phyloP scores from a whole-genome alignment of 2,113 vertebrate genomes.

The Echinops telfairi region DNA sequence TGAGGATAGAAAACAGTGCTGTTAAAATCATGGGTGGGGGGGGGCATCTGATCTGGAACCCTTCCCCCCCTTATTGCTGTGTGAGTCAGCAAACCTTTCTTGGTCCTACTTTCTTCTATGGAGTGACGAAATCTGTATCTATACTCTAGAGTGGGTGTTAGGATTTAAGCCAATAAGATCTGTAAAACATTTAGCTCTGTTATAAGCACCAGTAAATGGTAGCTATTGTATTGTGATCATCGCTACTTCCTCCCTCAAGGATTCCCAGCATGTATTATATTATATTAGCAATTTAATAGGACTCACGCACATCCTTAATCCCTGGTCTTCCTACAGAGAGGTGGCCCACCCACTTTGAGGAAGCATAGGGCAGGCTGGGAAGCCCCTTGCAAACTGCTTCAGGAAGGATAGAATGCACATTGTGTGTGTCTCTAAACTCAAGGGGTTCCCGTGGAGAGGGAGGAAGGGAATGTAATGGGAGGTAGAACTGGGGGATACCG shows the following conservation, averaged over 20 bases:
- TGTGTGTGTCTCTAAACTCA: no score
- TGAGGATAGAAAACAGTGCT: not conserved
- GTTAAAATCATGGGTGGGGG: not conserved
- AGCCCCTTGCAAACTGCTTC: no score
- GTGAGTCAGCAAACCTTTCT: no score
- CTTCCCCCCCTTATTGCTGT: not conserved
- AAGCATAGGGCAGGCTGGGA: no score
- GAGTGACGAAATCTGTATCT: not conserved
- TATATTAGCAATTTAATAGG: slow-evolving; percentile 14
- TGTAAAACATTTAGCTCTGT: not conserved
- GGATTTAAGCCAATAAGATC: not conserved
- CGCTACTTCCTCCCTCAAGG: not conserved
- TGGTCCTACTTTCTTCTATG: no score
- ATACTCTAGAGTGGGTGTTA: not conserved
- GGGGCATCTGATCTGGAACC: not conserved
- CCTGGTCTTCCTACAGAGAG: not conserved
- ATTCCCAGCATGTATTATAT: not conserved
- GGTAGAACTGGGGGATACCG: no score
- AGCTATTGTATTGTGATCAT: not conserved
- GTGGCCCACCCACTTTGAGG: no score
- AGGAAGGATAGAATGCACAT: no score
- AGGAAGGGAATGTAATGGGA: no score
- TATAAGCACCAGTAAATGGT: slow-evolving; percentile 41
- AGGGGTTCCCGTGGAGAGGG: no score
- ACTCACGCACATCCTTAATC: slow-evolving; percentile 14